These are phyloP conservation scores for Phytoseiulus persimilis DNA, from an alignment of 2,888 invertebrate genomes.

Conservation along the genomic window DNA sequence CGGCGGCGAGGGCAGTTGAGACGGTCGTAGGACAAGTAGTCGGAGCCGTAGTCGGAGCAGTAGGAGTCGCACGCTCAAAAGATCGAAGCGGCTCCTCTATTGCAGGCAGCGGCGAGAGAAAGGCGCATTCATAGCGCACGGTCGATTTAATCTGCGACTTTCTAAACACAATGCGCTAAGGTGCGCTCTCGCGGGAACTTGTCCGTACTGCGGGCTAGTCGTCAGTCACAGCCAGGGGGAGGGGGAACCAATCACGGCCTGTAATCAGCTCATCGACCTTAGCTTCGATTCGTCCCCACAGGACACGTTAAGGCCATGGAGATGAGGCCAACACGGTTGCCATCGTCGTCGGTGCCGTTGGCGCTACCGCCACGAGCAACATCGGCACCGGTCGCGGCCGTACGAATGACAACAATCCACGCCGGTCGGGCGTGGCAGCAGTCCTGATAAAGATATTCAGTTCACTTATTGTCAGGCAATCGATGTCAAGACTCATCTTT, in stretches of 20 bases:
- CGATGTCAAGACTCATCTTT: background rate
- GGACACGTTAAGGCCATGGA: background rate
- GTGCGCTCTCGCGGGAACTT: background rate
- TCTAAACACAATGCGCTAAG: background rate
- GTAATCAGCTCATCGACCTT: background rate
- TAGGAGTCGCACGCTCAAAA: conserved; percentile 5
- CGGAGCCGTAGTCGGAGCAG: background rate
- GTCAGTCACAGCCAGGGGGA: background rate
- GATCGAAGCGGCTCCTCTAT: background rate
- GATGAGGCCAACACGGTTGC: background rate
- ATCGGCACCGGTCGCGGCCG: background rate
- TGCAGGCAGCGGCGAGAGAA: background rate
- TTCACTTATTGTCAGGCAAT: background rate
- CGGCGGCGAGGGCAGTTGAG: background rate
- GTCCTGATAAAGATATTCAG: background rate
- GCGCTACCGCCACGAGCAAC: background rate
- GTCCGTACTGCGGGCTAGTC: background rate
- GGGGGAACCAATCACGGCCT: background rate
- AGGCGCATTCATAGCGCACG: background rate
- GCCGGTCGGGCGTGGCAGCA: background rate
- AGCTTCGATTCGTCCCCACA: background rate
- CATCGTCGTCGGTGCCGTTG: background rate
- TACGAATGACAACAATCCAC: background rate
- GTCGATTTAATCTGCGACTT: conserved; percentile 5
- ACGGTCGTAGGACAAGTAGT: background rate